Base-by-base conservation (phyloP, 2,888 invertebrate species). In the Arge pagana region DNA sequence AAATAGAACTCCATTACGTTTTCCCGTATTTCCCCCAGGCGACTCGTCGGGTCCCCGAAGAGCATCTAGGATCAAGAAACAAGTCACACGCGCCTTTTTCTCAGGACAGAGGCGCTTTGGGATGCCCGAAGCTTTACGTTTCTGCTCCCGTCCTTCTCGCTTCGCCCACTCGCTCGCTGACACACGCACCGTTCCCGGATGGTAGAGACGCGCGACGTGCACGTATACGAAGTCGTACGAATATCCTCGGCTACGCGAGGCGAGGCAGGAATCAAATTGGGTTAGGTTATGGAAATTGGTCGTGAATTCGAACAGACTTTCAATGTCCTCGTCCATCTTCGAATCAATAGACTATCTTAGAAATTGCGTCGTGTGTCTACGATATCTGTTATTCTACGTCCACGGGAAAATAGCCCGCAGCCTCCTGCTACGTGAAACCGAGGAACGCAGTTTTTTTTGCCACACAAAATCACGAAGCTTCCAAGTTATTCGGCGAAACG, bases 261-360 rank as follows among this genome's bases (percentile, higher is more conserved):
- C 52, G 59, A 61, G 61, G 62, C 58, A 59, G 61, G 59, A 62
- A 61, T 61, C 62, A 61, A 63, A 64, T 64, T 59, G 63, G 62
- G 62, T 64, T 63, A 62, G 60, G 60, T 64, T 64, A 64, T 64
- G 63, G 61, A 64, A 64, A 64, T 61, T 64, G 62, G 57, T 61
- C 60, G 42, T 56, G 57, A 58, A 61, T 60, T 61, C 53, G 56
- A 49, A 15, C 52, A 40, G 57, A 52, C 54, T 56, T 54, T 45
- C 59, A 58, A 59, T 61, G 56, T 45, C 58, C 51, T 53, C 53
- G 37, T 50, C 57, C 53, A 56, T 58, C 55, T 53, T 40, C 43
- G 53, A 60, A 60, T 58, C 58, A 56, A 60, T 60, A 60, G 52
- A 54, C 50, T 55, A n/a, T n/a, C n/a, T n/a, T n/a, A n/a, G n/a